Conservation (phyloP, 1,140 invertebrate species). For the Pseudomyrmex gracilis region DNA sequence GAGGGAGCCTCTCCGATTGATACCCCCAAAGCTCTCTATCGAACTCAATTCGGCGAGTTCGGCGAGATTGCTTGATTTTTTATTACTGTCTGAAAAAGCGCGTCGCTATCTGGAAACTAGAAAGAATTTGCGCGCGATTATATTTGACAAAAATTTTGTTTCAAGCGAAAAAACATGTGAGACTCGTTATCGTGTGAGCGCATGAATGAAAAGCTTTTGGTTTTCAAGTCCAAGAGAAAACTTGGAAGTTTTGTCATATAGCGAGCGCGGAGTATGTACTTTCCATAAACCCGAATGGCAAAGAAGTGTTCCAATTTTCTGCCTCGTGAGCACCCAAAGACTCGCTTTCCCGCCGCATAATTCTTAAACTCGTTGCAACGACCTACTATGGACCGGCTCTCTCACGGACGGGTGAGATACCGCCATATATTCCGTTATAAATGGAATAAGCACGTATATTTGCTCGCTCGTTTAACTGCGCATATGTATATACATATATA, state of each 20-base stretch:
- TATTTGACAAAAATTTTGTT: slow-evolving; percentile 17
- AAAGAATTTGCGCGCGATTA: not conserved
- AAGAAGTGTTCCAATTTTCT: slow-evolving; percentile 62
- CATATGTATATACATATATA: not conserved
- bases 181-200: not conserved
- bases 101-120: not conserved
- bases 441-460: slow-evolving; percentile 56
- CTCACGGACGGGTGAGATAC: slow-evolving; percentile 13
- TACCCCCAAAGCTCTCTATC: no score
- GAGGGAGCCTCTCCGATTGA: not conserved
- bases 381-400: slow-evolving; percentile 26
- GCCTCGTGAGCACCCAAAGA: slow-evolving; percentile 49
- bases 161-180: not conserved
- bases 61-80: not conserved
- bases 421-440: slow-evolving; percentile 28
- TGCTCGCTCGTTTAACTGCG: slow-evolving; percentile 53
- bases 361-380: slow-evolving; percentile 56
- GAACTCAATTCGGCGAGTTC: not conserved
- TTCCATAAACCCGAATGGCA: slow-evolving; percentile 51
- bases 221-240: not conserved
- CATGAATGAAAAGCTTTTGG: not conserved
- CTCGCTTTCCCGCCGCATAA: slow-evolving; percentile 47
- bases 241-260: slow-evolving; percentile 34
- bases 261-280: slow-evolving; percentile 39
- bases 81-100: not conserved